A percentile compares a stretch with the other conserved stretches of the same genome.
These are phyloP conservation scores for Hydrozoanthus gracilis DNA, from an alignment of 92 coral and sea anemone genomes.

Conservation along the genomic window DNA sequence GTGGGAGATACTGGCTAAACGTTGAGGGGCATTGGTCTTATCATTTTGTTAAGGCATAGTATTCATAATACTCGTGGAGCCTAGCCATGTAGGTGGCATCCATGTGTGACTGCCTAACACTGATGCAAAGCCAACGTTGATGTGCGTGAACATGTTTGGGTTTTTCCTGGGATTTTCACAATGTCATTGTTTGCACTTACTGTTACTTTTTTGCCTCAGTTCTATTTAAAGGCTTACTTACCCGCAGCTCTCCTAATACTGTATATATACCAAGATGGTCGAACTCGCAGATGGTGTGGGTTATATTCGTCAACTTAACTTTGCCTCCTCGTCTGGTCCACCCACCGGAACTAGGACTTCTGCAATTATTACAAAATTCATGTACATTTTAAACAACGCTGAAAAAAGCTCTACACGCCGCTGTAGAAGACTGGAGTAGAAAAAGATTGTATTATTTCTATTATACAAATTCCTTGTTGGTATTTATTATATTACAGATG, in stretches of 20 bases:
- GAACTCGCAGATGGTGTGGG: constrained; percentile 92
- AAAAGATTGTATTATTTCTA: too few species aligned
- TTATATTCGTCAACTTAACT: constrained; percentile 70
- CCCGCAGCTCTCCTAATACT: constrained; percentile 80
- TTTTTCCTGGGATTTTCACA: too few species aligned
- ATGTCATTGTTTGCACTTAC: neutral
- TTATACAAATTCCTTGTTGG: too few species aligned
- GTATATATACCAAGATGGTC: constrained; percentile 89
- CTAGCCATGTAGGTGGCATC: too few species aligned
- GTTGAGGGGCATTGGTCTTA: too few species aligned
- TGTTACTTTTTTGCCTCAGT: neutral
- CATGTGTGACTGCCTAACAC: too few species aligned
- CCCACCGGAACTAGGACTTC: constrained; percentile 57
- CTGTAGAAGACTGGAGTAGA: neutral
- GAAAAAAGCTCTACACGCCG: neutral
- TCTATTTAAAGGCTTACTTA: neutral
- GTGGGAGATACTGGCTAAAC: too few species aligned
- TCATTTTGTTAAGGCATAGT: too few species aligned
- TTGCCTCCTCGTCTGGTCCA: constrained; percentile 90
- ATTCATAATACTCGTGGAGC: too few species aligned
- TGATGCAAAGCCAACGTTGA: too few species aligned
- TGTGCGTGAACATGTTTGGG: too few species aligned
- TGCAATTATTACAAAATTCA: constrained; percentile 12
- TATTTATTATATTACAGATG: too few species aligned
- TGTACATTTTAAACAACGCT: neutral